Base-by-base conservation (phyloP, 2,113 vertebrate species). In the Anhinga rufa region DNA sequence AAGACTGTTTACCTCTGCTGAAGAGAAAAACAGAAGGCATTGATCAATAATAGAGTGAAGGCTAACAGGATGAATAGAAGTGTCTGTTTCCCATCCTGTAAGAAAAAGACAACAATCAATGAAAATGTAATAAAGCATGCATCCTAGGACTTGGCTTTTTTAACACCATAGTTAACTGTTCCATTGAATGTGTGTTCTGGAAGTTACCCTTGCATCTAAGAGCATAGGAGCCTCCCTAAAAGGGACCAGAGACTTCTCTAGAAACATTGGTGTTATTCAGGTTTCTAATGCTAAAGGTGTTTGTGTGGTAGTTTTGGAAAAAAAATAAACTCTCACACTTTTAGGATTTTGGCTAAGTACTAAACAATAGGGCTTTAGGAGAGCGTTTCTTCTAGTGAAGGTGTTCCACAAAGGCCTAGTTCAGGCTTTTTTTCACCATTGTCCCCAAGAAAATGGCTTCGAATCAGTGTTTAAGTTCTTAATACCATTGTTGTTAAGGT, bases 401-500 rank as follows among this genome's bases (percentile, higher is more conserved):
- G 14, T 72, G 18, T 74, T 38, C 34, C 62, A 69, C 66, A 77
- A 46, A 46, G 32, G 25, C 62, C 61, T 84, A 7, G 17, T 90
- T 91, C 31, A 82, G 66, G 40, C 20, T 69, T 68, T 66, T 71
- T 82, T 38, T 22, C n/a, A 24, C 36, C 14, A 10, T n/a, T 86
- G 32, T 79, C 49, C 12, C 4, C 6, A 28, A 20, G 82, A 52
- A 90, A 74, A 88, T 25, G 16, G 22, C 25, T 92, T 89, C 1
- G 8, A 57, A 68, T 34, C 31, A 57, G 8, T 44, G 87, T 84
- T 31, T 31, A 54, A 48, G 21, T 76, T 40, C 36, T 76, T 61
- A 52, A 61, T 52, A 7, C 12, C 1, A 0, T 52, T 1, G 1
- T 51, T 72, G 22, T 46, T 84, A 22, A 0, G 11, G 42, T 40